Conservation (phyloP, 2,797 vertebrate genomes). For the Micropoecilia bifurca region DNA sequence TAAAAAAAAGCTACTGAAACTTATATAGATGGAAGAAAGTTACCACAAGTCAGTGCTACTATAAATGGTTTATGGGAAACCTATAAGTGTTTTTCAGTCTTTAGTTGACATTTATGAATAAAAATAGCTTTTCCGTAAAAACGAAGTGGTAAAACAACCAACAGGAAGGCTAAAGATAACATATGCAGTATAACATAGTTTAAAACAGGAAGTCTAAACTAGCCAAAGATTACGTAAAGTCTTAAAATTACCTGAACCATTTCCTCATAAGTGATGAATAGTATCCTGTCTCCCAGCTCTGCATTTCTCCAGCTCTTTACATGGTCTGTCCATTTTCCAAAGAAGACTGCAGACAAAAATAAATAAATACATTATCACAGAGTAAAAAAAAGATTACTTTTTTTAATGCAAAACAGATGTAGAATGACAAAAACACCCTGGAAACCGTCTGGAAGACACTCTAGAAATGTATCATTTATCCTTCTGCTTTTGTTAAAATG, state of each 20-base stretch:
- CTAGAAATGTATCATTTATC: background rate
- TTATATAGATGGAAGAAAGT: background rate
- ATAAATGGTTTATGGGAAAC: background rate
- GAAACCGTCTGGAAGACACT: background rate
- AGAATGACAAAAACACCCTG: background rate
- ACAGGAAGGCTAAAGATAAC: background rate
- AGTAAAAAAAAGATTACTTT: background rate
- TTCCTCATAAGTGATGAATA: slow-evolving; percentile 87
- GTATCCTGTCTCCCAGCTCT: slow-evolving; percentile 81
- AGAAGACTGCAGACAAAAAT: slow-evolving; percentile 78
- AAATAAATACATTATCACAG: background rate
- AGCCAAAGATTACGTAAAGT: background rate
- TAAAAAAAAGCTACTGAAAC: background rate
- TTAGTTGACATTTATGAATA: background rate
- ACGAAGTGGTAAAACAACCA: background rate
- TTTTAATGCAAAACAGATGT: background rate
- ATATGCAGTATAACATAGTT: background rate
- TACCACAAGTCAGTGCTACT: background rate
- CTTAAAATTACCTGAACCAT: slow-evolving; percentile 74
- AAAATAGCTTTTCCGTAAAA: background rate
- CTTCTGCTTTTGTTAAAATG: background rate
- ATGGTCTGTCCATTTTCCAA: slow-evolving; percentile 91
- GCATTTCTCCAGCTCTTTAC: slow-evolving; percentile 86
- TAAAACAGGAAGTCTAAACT: background rate
- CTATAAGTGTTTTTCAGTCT: background rate